Evolutionary conservation across 2,888 invertebrate species (phyloP).

Genomic region (Kuschelorhynchus macadamiae): DNA sequence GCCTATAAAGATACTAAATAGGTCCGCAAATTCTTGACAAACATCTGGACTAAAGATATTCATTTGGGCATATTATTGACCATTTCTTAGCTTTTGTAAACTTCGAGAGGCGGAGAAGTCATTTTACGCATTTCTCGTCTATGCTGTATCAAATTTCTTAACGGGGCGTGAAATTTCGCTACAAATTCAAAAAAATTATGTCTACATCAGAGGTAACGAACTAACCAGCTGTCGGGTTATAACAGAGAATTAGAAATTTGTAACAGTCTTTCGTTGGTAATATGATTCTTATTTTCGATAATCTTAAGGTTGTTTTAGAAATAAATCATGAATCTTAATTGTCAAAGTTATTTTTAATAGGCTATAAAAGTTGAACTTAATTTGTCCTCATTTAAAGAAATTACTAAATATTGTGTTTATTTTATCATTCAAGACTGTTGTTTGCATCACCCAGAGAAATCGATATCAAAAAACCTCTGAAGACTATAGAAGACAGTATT

Average conservation of each 20-base stretch:
- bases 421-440: too few species aligned
- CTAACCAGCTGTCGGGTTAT: conserved; percentile 29
- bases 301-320: too few species aligned
- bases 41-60: conserved; percentile 44
- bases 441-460: too few species aligned
- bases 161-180: conserved; percentile 42
- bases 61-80: conserved; percentile 42
- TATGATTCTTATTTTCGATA: conserved; percentile 3
- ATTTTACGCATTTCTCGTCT: conserved; percentile 38
- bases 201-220: conserved; percentile 28
- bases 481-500: too few species aligned
- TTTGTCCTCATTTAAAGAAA: too few species aligned
- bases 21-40: conserved; percentile 29
- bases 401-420: too few species aligned
- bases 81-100: conserved; percentile 42
- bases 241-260: conserved; percentile 20
- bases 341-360: too few species aligned
- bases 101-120: conserved; percentile 50
- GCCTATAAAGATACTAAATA: conserved; percentile 23
- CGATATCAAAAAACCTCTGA: too few species aligned
- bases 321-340: too few species aligned
- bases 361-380: too few species aligned
- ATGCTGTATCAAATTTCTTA: conserved; percentile 41
- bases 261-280: conserved; percentile 25
- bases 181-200: conserved; percentile 39